Conservation (phyloP, 2,113 vertebrate species). For the Rhinichthys klamathensis region DNA sequence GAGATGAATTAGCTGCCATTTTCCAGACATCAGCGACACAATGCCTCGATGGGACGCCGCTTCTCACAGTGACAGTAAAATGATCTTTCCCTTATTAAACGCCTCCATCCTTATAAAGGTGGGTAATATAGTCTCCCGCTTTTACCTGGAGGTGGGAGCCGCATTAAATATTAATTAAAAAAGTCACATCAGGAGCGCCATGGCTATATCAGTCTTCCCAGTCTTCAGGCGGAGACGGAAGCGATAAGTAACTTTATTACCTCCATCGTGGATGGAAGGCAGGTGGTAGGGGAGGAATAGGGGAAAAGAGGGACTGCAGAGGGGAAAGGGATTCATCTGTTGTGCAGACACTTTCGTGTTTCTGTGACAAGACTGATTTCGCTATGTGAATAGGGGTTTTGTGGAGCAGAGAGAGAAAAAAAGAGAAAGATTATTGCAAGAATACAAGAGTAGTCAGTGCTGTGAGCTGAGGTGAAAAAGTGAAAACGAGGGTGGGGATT, state of each 20-base stretch:
- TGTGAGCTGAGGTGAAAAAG: constrained; percentile 9
- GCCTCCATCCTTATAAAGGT: constrained; percentile 65
- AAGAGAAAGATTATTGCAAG: constrained; percentile 41
- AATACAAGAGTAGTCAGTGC: constrained; percentile 3
- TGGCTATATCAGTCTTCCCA: constrained; percentile 57
- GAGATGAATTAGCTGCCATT: constrained; percentile 58
- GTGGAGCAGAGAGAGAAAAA: constrained; percentile 50
- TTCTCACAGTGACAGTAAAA: constrained; percentile 76
- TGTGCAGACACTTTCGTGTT: neutral
- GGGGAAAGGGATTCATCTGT: constrained; percentile 28
- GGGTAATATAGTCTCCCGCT: constrained; percentile 58
- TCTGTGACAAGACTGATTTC: neutral
- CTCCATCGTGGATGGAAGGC: constrained; percentile 61
- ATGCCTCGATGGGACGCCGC: constrained; percentile 56
- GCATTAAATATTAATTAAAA: constrained; percentile 67
- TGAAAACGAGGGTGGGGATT: constrained; percentile 48
- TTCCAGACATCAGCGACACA: constrained; percentile 57
- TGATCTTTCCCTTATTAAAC: constrained; percentile 83
- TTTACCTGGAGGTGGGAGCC: constrained; percentile 63
- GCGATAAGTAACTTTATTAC: constrained; percentile 77
- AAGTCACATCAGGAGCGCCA: constrained; percentile 57
- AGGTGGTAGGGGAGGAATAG: constrained; percentile 38
- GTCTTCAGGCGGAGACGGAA: constrained; percentile 62
- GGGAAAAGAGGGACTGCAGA: neutral
- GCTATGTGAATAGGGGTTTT: neutral